Conservation (phyloP, 2,888 invertebrate genomes). For the Zele albiditarsus region DNA sequence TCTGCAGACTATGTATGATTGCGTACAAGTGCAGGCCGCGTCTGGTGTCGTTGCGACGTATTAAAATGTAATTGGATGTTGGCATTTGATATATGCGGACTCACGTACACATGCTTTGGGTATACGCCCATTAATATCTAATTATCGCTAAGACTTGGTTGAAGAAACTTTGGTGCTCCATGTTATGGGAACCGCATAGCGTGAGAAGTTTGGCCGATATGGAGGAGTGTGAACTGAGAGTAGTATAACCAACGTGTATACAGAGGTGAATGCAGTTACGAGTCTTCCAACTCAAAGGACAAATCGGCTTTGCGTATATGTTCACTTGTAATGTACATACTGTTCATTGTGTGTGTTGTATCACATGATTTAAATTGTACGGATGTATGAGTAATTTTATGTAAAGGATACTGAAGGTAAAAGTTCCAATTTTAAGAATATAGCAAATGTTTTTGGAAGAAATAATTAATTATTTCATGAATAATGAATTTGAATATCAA, state of each 20-base stretch:
- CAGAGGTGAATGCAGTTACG: slow-evolving; percentile 28
- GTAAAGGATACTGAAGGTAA: too few relatives aligned
- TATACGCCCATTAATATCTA: slow-evolving; percentile 57
- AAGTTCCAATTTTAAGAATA: too few relatives aligned
- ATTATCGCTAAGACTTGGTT: slow-evolving; percentile 58
- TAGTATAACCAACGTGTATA: not conserved
- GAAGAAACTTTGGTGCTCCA: slow-evolving; percentile 31
- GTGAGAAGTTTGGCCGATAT: slow-evolving; percentile 60
- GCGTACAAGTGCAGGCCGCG: not conserved
- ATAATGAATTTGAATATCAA: too few relatives aligned
- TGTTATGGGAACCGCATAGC: slow-evolving; percentile 56
- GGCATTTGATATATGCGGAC: slow-evolving; percentile 1
- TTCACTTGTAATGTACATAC: not conserved
- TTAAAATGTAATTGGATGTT: slow-evolving; percentile 31
- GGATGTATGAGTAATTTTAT: too few relatives aligned
- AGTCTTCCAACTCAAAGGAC: not conserved
- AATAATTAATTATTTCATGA: too few relatives aligned
- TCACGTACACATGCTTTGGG: slow-evolving; percentile 23
- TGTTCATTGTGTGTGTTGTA: too few relatives aligned
- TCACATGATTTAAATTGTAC: too few relatives aligned
- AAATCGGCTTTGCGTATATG: slow-evolving; percentile 10
- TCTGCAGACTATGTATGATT: not conserved
- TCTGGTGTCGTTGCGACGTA: slow-evolving; percentile 6
- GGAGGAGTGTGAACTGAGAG: slow-evolving; percentile 15
- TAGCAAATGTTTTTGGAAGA: too few relatives aligned